A percentile compares a stretch with the other conserved stretches of the same genome.
These are phyloP conservation scores for Galeopterus variegatus DNA, from an alignment of 2,113 vertebrate genomes.

Conservation along the genomic window DNA sequence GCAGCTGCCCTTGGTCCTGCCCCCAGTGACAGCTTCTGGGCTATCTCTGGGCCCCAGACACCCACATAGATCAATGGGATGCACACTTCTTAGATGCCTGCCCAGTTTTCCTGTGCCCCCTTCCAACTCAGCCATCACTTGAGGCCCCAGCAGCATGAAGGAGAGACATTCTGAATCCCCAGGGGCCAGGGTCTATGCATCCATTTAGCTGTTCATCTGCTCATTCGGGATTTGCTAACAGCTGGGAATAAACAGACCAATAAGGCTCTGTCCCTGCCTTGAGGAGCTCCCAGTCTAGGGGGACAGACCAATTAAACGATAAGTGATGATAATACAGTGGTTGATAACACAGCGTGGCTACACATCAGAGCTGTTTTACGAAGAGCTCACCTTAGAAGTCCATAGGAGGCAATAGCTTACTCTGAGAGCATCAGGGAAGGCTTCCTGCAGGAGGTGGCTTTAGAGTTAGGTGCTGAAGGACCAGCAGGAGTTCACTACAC, in stretches of 20 bases:
- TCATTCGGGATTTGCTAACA: neutral
- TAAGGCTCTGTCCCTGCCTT: neutral
- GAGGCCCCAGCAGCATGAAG: neutral
- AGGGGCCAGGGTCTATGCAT: neutral
- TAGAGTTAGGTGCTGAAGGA: neutral
- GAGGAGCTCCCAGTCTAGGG: neutral
- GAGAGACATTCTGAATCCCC: neutral
- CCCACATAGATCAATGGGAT: rapidly evolving
- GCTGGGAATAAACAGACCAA: neutral
- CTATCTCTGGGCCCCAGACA: neutral
- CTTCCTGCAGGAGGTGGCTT: neutral
- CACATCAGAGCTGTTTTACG: neutral
- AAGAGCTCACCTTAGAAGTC: neutral
- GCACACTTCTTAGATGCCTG: neutral
- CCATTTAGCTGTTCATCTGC: neutral
- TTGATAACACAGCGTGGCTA: neutral
- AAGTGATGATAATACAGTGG: neutral
- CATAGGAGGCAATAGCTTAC: neutral
- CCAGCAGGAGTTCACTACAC: neutral
- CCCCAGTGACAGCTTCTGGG: neutral
- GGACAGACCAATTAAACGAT: neutral
- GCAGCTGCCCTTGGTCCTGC: neutral
- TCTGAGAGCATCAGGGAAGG: neutral
- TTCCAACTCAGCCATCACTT: neutral
- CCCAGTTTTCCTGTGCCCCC: neutral